Evolutionary conservation across 2,797 vertebrate species (phyloP).

Genomic region (Ibycter americanus): DNA sequence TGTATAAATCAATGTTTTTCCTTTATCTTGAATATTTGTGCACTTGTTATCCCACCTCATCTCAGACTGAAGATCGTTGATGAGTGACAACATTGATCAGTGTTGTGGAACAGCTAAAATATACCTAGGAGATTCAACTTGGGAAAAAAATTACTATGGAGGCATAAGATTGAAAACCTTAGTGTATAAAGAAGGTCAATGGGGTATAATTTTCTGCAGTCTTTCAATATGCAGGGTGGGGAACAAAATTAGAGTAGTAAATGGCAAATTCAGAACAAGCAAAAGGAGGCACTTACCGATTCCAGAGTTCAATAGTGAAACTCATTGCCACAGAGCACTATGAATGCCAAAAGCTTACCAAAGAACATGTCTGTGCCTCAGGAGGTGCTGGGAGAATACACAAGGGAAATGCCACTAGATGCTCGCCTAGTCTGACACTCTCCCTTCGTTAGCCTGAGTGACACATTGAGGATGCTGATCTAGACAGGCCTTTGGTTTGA

Average conservation of each 20-base stretch:
- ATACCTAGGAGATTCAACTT: background rate
- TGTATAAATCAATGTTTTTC: background rate
- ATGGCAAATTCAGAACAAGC: background rate
- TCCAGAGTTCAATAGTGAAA: background rate
- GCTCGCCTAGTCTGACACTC: background rate
- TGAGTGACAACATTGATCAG: background rate
- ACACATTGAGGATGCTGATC: background rate
- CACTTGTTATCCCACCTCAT: background rate
- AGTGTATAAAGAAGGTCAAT: background rate
- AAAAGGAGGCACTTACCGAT: background rate
- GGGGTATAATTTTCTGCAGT: background rate
- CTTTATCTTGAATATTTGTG: background rate
- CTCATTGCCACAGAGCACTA: background rate
- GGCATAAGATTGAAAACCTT: background rate
- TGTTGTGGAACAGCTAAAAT: background rate
- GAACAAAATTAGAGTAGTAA: background rate
- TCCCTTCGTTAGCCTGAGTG: background rate
- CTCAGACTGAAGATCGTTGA: background rate
- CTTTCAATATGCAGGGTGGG: background rate
- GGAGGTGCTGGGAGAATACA: background rate
- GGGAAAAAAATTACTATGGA: background rate
- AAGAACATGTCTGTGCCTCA: background rate
- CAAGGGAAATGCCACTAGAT: background rate
- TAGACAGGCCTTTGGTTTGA: background rate
- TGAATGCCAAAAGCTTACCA: background rate